These are phyloP conservation scores for Pseudomyrmex cubaensis DNA, from an alignment of 1,140 invertebrate species.

Conservation along the genomic window DNA sequence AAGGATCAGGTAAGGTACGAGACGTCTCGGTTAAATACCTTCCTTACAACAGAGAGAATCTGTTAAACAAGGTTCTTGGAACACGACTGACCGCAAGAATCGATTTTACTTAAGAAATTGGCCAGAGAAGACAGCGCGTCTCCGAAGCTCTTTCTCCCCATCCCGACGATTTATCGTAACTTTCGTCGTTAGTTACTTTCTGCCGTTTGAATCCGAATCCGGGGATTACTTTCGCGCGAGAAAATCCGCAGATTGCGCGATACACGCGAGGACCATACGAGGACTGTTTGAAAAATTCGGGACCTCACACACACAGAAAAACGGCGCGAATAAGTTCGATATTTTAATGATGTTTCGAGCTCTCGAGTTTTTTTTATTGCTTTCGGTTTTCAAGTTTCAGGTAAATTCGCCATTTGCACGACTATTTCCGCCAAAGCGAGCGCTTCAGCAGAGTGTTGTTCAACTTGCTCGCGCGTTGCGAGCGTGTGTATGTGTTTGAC, in stretches of 20 bases:
- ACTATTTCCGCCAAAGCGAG: not conserved
- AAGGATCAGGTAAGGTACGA: not conserved
- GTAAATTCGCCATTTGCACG: not conserved
- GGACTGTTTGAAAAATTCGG: not conserved
- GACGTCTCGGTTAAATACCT: not conserved
- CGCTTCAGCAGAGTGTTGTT: not conserved
- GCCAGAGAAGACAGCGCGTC: not conserved
- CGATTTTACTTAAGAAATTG: not conserved
- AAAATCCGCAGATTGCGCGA: no score
- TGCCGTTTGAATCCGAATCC: no score
- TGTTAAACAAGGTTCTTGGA: not conserved
- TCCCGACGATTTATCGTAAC: no score
- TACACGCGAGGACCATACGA: no score
- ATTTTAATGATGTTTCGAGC: not conserved
- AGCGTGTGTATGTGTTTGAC: no score
- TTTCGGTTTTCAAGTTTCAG: not conserved
- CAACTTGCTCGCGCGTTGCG: no score
- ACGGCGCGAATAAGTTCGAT: not conserved
- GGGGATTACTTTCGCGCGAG: no score
- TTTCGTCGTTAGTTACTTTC: no score
- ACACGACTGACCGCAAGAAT: slow-evolving; percentile 1
- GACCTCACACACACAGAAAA: not conserved
- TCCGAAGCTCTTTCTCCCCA: no score
- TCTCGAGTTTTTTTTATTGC: not conserved
- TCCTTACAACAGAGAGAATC: not conserved